Base-by-base conservation (phyloP, 2,113 vertebrate genomes). In the Alligator sinensis region DNA sequence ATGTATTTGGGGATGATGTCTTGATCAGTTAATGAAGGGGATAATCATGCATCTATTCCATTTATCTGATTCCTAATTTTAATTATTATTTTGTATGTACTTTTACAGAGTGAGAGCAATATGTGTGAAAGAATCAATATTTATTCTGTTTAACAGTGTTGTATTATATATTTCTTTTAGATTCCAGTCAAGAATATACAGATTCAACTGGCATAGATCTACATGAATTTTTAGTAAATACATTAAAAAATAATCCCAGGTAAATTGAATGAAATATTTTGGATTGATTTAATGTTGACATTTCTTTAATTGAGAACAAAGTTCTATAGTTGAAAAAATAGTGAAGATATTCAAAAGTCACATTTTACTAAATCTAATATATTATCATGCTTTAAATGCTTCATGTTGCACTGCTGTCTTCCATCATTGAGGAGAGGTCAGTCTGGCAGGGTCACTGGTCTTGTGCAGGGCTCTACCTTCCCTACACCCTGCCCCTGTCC, bases 181-280 rank as follows among this genome's bases (percentile, higher is more conserved):
- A 99, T 99, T 99, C 99, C 98, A 99, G 99, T 97, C 99, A 99
- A 98, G 99, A 99, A 97, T 99, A 99, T 97, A 99, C 99, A 82
- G 99, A 99, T 98, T 99, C 99, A 93, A 99, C 99, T 97, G 99
- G 99, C 96, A 99, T 99, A 96, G 99, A 99, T 98, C 99, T 99
- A 96, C 99, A 99, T 84, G 99, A 99, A 97, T 99, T 99, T 98
- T 98, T 99, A 98, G 99, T 99, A 98, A 99, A 99, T 98, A 99
- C 99, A 55, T 97, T 99, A 97, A 99, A 99, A 98, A 99, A 99
- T 97, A 99, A 99, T 98, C 99, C 99, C 98, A 99, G 99, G 99
- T 99, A 98, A 98, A 97, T 79, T 86, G 82, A 72, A 4, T 92
- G 47, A 97, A 75, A 21, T 34, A 9, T 28, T 70, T 70, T 47